Conservation (phyloP, 2,888 invertebrate species). For the Pyrrhia umbra region DNA sequence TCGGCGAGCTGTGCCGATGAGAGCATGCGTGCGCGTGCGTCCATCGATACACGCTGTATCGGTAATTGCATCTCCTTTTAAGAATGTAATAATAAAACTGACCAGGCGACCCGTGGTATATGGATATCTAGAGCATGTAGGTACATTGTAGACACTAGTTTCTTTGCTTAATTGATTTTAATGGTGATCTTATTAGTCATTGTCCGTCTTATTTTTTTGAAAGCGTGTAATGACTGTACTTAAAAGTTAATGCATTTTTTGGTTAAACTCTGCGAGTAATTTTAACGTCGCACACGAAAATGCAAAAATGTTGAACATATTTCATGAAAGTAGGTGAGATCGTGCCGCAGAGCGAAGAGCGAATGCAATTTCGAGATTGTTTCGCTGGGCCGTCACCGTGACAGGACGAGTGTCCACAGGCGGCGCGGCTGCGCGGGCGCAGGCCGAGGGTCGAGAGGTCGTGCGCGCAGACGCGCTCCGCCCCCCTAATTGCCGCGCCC, state of each 20-base stretch:
- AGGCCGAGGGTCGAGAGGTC: slow-evolving; percentile 84
- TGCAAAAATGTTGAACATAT: slow-evolving; percentile 54
- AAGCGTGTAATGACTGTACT: slow-evolving; percentile 32
- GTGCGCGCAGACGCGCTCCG: slow-evolving; percentile 85
- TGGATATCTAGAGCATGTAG: slow-evolving; percentile 50
- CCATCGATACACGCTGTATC: slow-evolving; percentile 73
- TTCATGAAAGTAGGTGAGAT: slow-evolving; percentile 73
- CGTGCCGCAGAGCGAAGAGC: slow-evolving; percentile 72
- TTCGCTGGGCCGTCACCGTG: slow-evolving; percentile 75
- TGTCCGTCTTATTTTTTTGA: slow-evolving; percentile 31
- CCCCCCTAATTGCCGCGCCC: slow-evolving; percentile 89
- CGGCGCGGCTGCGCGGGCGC: slow-evolving; percentile 66
- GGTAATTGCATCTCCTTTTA: slow-evolving; percentile 75
- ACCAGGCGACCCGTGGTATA: slow-evolving; percentile 55
- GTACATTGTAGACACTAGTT: slow-evolving; percentile 20
- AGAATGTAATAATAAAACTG: slow-evolving; percentile 62
- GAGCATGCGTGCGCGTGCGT: slow-evolving; percentile 63
- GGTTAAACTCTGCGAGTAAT: slow-evolving; percentile 36
- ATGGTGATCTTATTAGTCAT: slow-evolving; percentile 29
- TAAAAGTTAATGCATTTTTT: slow-evolving; percentile 25
- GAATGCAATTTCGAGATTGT: slow-evolving; percentile 80
- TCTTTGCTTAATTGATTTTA: slow-evolving; percentile 42
- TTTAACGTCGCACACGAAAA: slow-evolving; percentile 47
- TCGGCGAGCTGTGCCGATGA: slow-evolving; percentile 65
- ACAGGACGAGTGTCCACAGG: slow-evolving; percentile 74